Conservation (phyloP, 2,113 vertebrate genomes). For the Muntiacus reevesi region DNA sequence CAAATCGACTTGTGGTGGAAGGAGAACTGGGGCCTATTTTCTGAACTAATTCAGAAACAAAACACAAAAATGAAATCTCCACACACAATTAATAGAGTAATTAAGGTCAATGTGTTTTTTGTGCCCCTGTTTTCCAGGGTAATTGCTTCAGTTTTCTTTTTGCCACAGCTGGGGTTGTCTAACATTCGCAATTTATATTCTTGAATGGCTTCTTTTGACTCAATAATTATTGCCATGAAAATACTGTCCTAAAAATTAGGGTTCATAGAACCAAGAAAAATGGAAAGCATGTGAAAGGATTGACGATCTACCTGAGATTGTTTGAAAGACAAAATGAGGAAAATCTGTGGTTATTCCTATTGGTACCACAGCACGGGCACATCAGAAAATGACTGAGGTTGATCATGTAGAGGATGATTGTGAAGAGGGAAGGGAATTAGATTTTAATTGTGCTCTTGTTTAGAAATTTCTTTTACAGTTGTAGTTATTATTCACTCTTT, state of each 20-base stretch:
- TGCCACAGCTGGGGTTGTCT: neutral
- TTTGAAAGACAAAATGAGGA: neutral
- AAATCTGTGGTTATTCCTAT: neutral
- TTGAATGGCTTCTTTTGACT: neutral
- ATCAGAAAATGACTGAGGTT: neutral
- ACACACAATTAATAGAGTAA: neutral
- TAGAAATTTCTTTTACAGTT: neutral
- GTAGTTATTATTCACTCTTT: neutral
- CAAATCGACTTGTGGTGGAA: neutral
- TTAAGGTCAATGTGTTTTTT: neutral
- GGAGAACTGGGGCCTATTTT: neutral
- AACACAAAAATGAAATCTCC: neutral
- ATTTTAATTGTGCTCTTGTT: neutral
- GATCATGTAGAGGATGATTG: neutral
- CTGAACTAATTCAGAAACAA: neutral
- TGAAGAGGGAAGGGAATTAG: neutral
- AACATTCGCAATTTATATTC: neutral
- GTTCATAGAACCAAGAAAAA: neutral
- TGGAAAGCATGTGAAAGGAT: neutral
- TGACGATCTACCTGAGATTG: neutral
- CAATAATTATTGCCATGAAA: neutral
- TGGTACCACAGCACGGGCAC: neutral
- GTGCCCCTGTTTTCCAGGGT: neutral
- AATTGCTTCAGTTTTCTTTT: neutral
- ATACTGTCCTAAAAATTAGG: neutral